Evolutionary conservation across 2,797 vertebrate species (phyloP), one percentile per base, ranked within the genome.

Genomic region (Urosaurus nigricauda): DNA sequence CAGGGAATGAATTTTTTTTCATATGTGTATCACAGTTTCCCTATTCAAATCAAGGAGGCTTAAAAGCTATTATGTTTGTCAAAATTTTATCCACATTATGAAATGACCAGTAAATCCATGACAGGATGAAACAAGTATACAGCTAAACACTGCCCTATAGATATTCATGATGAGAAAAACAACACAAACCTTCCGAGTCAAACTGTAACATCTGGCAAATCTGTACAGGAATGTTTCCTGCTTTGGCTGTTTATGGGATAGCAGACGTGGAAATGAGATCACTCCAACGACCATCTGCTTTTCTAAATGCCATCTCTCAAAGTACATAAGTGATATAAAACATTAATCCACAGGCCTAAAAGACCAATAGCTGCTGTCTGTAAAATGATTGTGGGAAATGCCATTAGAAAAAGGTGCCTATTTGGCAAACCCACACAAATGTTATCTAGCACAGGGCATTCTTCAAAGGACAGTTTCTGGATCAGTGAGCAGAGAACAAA

Each of bases 221-320:
- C 58, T 73, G 14, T 29, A 79, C 0, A 77, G 17, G 65, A 93
- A 88, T 40, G 43, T 85, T 86, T 89, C 83, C 83, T 89, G 53
- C 68, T 63, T 90, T 91, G 88, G 21, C 4, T 83, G 2, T 90
- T 26, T 91, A 90, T 87, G 93, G 82, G 37, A 89, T 12, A 90
- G 79, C 78, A 88, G 56, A 56, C 74, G 21, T 88, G 87, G 91
- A 90, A 94, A 93, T 83, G 32, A 93, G 92, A 91, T 93, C 47
- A 91, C 81, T 65, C 82, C 29, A 53, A 85, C 79, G 84, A 90
- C 43, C 81, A 94, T 91, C 83, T 93, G 90, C 60, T 94, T 93
- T 92, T 85, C 91, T 19, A 63, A 91, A 89, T 37, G 86, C 29
- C 79, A 83, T 85, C 83, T 63, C 58, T 88, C 60, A 35, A 83